phyloP scores from a whole-genome alignment of 2,888 invertebrate genomes.

The Eucera pruinosa region DNA sequence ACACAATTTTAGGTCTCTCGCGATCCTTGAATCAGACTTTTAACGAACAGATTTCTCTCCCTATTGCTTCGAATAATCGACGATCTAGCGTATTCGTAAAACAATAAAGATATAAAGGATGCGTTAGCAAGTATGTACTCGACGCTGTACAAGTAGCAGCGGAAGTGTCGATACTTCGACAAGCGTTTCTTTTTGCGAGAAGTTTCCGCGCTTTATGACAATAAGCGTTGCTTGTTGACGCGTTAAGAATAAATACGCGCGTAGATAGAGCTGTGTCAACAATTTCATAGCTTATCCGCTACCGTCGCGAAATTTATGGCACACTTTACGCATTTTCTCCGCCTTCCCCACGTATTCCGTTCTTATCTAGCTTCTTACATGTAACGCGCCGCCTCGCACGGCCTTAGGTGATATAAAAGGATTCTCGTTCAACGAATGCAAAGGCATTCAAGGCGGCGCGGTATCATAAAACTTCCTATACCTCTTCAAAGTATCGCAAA shows the following conservation, averaged over 20 bases:
- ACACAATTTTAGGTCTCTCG: no score
- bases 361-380: slow-evolving; percentile 53
- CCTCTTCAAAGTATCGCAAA: slow-evolving; percentile 58
- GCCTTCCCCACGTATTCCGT: slow-evolving; percentile 36
- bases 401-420: slow-evolving; percentile 53
- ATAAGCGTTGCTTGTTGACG: slow-evolving; percentile 39
- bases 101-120: no score
- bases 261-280: slow-evolving; percentile 36
- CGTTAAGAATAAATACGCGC: slow-evolving; percentile 32
- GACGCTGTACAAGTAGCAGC: no score
- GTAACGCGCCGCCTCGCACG: slow-evolving; percentile 40
- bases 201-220: slow-evolving; percentile 3
- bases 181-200: no score
- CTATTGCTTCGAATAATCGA: no score
- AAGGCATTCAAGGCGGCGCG: slow-evolving; percentile 48
- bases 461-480: slow-evolving; percentile 63
- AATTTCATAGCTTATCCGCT: slow-evolving; percentile 27
- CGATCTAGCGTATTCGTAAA: no score
- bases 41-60: no score
- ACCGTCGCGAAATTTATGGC: slow-evolving; percentile 52
- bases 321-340: slow-evolving; percentile 55
- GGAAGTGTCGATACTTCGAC: no score
- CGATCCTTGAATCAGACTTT: no score
- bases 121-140: no score
- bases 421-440: slow-evolving; percentile 57